Evolutionary conservation across 2,797 vertebrate genomes (phyloP).

Genomic region (Arrhamphus sclerolepis): DNA sequence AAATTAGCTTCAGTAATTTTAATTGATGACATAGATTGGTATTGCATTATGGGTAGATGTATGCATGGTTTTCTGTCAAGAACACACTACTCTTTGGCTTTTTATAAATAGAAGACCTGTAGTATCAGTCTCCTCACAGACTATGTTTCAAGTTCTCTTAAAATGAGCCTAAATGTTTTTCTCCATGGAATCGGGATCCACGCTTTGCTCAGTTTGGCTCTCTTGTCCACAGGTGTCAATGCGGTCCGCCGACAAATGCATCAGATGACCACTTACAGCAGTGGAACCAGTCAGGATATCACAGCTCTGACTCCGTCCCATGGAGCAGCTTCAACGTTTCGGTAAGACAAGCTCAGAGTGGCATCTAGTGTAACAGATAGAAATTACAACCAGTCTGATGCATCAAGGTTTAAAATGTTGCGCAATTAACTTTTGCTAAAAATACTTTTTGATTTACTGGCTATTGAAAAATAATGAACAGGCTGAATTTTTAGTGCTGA

Average conservation of each 20-base stretch:
- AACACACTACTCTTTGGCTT: too few relatives aligned
- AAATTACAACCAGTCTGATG: conserved; percentile 16
- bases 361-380: conserved; percentile 25
- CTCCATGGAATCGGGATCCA: background rate
- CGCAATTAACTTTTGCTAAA: background rate
- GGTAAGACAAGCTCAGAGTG: conserved; percentile 77
- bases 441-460: too few relatives aligned
- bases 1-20: too few relatives aligned
- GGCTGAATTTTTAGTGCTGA: background rate
- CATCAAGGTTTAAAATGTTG: background rate
- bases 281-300: conserved; percentile 81
- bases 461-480: too few relatives aligned
- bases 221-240: conserved; percentile 83
- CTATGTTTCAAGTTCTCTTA: background rate
- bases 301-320: conserved; percentile 75
- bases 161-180: background rate
- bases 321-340: conserved; percentile 90
- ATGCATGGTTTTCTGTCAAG: too few relatives aligned
- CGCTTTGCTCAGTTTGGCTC: conserved; percentile 1
- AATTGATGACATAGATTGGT: too few relatives aligned
- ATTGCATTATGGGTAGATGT: too few relatives aligned
- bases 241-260: conserved; percentile 82
- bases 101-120: too few relatives aligned
- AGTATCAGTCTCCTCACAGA: too few relatives aligned
- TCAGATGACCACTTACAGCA: conserved; percentile 71